Conservation (phyloP, 2,888 invertebrate species). For the Ophion slaviceki region DNA sequence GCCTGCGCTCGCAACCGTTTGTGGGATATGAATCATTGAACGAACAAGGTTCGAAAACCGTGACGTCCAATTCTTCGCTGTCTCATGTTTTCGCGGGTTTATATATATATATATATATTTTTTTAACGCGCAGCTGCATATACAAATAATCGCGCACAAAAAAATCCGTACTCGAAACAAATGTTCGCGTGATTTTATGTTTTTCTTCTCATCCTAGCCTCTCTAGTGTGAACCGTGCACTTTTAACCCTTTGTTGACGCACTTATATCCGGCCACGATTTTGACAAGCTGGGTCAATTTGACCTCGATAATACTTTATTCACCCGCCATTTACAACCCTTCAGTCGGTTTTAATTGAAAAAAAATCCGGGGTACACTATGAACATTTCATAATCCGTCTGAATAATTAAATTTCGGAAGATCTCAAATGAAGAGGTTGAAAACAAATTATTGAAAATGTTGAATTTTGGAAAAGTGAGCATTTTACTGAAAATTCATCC, state of each 20-base stretch:
- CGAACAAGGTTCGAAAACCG: conserved; percentile 15
- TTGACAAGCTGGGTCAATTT: too few relatives aligned
- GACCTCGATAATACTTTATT: too few relatives aligned
- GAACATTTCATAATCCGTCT: too few relatives aligned
- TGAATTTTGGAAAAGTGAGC: too few relatives aligned
- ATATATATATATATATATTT: conserved; percentile 2
- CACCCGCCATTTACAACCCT: too few relatives aligned
- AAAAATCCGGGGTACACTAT: too few relatives aligned
- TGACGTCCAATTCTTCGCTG: conserved; percentile 31
- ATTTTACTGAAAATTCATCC: too few relatives aligned
- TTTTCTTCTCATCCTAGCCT: conserved; percentile 36
- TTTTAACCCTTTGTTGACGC: background rate
- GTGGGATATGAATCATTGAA: background rate
- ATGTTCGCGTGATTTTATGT: background rate
- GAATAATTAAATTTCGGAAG: too few relatives aligned
- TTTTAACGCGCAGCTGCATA: conserved; percentile 8
- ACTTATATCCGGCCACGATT: too few relatives aligned
- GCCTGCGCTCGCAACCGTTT: conserved; percentile 6
- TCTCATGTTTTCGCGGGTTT: conserved; percentile 2
- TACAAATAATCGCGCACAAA: conserved; percentile 6
- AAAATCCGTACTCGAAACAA: conserved; percentile 39
- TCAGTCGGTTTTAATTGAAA: too few relatives aligned
- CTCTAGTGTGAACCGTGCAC: conserved; percentile 26
- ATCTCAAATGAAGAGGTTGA: too few relatives aligned
- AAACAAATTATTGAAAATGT: too few relatives aligned